These are phyloP conservation scores for Nymphalis polychloros DNA, from an alignment of 2,888 invertebrate species.

Conservation along the genomic window DNA sequence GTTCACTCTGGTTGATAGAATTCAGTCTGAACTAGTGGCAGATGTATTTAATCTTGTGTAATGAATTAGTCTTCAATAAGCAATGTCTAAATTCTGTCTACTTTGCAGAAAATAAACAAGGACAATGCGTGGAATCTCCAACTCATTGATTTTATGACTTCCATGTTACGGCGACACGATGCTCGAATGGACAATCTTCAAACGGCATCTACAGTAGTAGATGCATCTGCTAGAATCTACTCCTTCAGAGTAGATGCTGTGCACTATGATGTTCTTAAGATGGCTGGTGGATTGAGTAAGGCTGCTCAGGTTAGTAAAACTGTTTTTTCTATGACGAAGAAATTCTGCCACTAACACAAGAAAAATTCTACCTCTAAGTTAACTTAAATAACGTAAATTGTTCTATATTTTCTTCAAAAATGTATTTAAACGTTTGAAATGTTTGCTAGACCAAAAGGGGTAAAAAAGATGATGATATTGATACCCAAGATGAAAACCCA, in stretches of 20 bases:
- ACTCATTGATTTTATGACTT: constrained; percentile 92
- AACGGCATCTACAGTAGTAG: constrained; percentile 92
- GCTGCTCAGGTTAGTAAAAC: constrained; percentile 68
- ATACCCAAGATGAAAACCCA: constrained; percentile 60
- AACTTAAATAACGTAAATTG: neutral
- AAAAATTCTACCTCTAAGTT: no score
- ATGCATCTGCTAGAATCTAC: constrained; percentile 94
- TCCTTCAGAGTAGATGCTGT: constrained; percentile 93
- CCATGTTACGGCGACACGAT: constrained; percentile 87
- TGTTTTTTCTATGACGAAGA: no score
- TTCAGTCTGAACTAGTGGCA: no score
- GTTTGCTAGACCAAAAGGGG: constrained; percentile 70
- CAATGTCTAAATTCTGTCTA: neutral
- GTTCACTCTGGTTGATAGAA: no score
- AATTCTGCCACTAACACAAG: neutral
- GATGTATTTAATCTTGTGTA: no score
- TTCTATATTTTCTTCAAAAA: neutral
- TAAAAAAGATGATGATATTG: constrained; percentile 69
- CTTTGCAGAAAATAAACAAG: constrained; percentile 89
- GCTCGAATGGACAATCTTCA: constrained; percentile 87
- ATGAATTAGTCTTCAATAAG: neutral
- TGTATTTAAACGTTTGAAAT: neutral
- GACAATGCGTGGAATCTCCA: constrained; percentile 95
- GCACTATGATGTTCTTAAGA: constrained; percentile 89
- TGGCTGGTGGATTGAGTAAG: constrained; percentile 85